Percentiles rank a stretch among this genome's conserved stretches.
phyloP scores from a whole-genome alignment of 2,113 vertebrate species.

The Pygoscelis adeliae region DNA sequence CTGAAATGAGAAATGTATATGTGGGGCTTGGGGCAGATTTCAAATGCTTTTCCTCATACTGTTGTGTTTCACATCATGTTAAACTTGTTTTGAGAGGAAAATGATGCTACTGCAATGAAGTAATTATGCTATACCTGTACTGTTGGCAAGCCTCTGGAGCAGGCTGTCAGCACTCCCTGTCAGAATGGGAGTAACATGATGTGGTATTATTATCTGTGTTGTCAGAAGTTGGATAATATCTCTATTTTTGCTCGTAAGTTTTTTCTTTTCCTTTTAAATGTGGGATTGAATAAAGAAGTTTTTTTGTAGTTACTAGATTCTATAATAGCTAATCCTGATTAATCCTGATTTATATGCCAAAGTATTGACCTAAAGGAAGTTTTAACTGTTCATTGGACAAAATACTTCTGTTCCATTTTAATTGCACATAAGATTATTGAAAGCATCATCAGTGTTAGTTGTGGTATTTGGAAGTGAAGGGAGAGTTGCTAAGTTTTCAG shows the following conservation, averaged over 20 bases:
- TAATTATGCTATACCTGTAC: constrained; percentile 62
- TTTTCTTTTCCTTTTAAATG: not conserved
- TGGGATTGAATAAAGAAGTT: not conserved
- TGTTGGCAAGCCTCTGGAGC: constrained; percentile 40
- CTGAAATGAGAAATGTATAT: not conserved
- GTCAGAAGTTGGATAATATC: constrained; percentile 70
- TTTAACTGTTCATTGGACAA: not conserved
- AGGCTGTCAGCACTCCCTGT: constrained; percentile 6
- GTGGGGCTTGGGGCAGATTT: not conserved
- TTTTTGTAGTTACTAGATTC: not conserved
- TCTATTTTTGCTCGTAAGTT: constrained; percentile 72
- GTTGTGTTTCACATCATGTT: not conserved
- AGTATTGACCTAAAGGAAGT: not conserved
- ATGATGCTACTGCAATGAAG: not conserved
- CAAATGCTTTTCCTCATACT: not conserved
- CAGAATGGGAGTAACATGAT: constrained; percentile 61
- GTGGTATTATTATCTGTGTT: constrained; percentile 76
- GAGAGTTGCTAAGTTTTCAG: not conserved
- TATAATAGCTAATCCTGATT: not conserved
- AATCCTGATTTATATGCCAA: not conserved
- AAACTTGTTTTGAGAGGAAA: not conserved
- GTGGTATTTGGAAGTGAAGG: not conserved
- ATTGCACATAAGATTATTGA: not conserved
- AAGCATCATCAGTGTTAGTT: not conserved
- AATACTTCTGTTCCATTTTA: not conserved